These are phyloP conservation scores for Endomychus coccineus DNA, from an alignment of 2,888 invertebrate genomes.

Conservation along the genomic window DNA sequence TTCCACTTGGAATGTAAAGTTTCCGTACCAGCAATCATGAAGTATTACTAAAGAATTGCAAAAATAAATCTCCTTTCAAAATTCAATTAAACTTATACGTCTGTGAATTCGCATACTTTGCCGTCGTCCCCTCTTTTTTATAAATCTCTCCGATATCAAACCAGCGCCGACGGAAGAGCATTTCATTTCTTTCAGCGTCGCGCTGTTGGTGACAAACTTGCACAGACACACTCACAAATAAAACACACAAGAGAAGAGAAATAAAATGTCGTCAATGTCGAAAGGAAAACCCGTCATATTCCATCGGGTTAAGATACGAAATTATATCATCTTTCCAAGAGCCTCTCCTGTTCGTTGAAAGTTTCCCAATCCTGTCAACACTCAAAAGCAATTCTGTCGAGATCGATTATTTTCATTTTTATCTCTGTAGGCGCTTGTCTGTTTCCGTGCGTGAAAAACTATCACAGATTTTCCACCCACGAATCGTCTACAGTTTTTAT, in stretches of 20 bases:
- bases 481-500: too few relatives aligned
- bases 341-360: slow-evolving; percentile 34
- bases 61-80: slow-evolving; percentile 37
- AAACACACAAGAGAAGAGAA: slow-evolving; percentile 2
- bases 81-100: slow-evolving; percentile 38
- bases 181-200: slow-evolving; percentile 8
- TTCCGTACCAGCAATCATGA: slow-evolving; percentile 40
- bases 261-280: slow-evolving; percentile 7
- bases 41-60: slow-evolving; percentile 39
- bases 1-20: slow-evolving; percentile 38
- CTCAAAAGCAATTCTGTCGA: slow-evolving; percentile 24
- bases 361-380: slow-evolving; percentile 33
- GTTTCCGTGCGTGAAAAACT: too few relatives aligned
- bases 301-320: slow-evolving; percentile 10
- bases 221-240: slow-evolving; percentile 1
- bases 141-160: too few relatives aligned
- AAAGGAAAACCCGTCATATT: slow-evolving; percentile 12
- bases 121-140: too few relatives aligned
- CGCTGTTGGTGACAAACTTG: slow-evolving; percentile 9
- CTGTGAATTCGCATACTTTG: too few relatives aligned
- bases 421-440: too few relatives aligned
- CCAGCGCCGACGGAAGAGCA: slow-evolving; percentile 2
- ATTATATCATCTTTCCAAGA: slow-evolving; percentile 25
- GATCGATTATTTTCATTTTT: slow-evolving; percentile 32
- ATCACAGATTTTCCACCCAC: too few relatives aligned